Percentiles rank a stretch among this genome's conserved stretches.
Conservation (phyloP, 2,888 invertebrate genomes). For the Parnassius orleans region DNA sequence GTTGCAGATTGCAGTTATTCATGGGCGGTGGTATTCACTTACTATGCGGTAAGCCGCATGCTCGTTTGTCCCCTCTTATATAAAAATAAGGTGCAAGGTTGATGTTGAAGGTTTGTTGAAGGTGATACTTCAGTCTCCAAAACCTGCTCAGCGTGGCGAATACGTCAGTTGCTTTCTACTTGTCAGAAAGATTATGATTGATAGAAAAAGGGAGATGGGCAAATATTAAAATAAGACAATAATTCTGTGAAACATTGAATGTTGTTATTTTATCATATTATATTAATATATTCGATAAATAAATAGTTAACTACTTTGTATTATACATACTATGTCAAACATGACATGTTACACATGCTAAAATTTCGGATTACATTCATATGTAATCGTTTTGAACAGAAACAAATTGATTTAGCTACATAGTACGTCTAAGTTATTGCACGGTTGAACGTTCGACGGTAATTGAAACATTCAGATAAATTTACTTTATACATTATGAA, state of each 20-base stretch:
- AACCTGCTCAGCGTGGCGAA: too few species aligned
- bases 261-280: constrained; percentile 54
- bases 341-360: constrained; percentile 50
- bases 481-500: constrained; percentile 3
- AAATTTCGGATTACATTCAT: constrained; percentile 9
- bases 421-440: constrained; percentile 39
- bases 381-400: constrained; percentile 7
- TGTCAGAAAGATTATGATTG: too few species aligned
- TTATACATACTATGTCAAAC: constrained; percentile 57
- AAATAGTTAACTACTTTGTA: constrained; percentile 57
- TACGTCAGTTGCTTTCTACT: too few species aligned
- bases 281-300: constrained; percentile 58
- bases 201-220: too few species aligned
- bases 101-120: too few species aligned
- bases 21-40: too few species aligned
- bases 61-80: too few species aligned
- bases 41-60: too few species aligned
- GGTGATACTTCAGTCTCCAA: too few species aligned
- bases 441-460: constrained; percentile 37
- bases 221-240: constrained; percentile 34
- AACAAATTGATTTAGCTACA: constrained; percentile 20
- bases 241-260: constrained; percentile 52
- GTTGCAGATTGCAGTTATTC: too few species aligned
- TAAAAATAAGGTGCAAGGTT: too few species aligned
- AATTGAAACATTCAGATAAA: constrained; percentile 23